A percentile compares a stretch with the other conserved stretches of the same genome.
Evolutionary conservation across 2,797 vertebrate genomes (phyloP).

Genomic region (Hafferia zeledoni): DNA sequence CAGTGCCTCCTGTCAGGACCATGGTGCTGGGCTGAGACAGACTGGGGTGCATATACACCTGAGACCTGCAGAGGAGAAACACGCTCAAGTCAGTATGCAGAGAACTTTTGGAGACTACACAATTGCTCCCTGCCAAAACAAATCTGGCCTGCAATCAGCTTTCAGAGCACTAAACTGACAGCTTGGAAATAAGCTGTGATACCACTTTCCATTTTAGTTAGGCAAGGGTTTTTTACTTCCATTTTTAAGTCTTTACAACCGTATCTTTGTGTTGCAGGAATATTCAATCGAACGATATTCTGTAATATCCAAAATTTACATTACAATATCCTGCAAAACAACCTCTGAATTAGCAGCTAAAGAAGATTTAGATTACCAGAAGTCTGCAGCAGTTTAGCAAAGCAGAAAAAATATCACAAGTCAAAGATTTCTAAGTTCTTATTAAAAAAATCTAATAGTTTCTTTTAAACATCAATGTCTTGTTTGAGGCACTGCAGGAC

Average conservation of each 20-base stretch:
- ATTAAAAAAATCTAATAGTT: fast-evolving
- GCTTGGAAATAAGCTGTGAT: not conserved
- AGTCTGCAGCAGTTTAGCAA: not conserved
- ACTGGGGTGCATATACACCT: conserved; percentile 98
- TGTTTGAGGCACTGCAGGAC: not conserved
- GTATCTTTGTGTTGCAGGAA: not conserved
- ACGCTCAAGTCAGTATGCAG: not conserved
- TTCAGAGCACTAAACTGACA: not conserved
- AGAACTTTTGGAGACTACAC: not conserved
- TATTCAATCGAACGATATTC: not conserved
- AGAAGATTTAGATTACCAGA: not conserved
- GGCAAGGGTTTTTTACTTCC: not conserved
- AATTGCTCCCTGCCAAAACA: fast-evolving
- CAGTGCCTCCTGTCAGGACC: conserved; percentile 92
- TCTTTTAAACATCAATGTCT: not conserved
- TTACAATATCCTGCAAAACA: not conserved
- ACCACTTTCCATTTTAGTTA: not conserved
- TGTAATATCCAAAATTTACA: not conserved
- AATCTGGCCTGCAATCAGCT: not conserved
- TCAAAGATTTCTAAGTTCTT: not conserved
- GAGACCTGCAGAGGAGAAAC: conserved; percentile 83
- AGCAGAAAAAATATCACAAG: too few relatives aligned
- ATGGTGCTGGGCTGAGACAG: conserved; percentile 94
- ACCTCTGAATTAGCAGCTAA: not conserved
- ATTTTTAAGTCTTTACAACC: not conserved